Conservation (phyloP, 2,113 vertebrate species). For the Epinephelus cyanopodus region DNA sequence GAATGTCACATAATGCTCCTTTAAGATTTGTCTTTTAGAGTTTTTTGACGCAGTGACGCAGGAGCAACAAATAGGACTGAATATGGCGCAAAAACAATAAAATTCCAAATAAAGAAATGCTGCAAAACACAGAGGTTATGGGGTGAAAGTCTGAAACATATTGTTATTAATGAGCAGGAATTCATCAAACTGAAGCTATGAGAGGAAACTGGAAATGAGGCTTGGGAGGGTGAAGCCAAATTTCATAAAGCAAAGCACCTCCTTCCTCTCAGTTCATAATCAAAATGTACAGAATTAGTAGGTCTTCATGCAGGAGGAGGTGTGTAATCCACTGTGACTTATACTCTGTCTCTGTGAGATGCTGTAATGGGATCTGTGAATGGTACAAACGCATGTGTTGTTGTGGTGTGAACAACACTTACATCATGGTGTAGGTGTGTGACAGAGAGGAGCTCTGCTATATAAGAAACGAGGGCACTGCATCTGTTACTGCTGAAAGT, state of each 20-base stretch:
- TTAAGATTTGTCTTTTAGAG: not conserved
- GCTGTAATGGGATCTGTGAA: constrained; percentile 65
- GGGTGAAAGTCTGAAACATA: not conserved
- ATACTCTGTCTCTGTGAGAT: constrained; percentile 49
- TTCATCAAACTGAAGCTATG: not conserved
- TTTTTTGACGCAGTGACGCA: not conserved
- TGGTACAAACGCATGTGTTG: constrained; percentile 69
- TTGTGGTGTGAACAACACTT: constrained; percentile 76
- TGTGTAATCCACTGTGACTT: constrained; percentile 58
- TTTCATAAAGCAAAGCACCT: constrained; percentile 27
- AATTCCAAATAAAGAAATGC: not conserved
- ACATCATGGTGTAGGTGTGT: constrained; percentile 77
- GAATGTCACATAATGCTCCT: not conserved
- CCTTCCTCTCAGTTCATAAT: constrained; percentile 30
- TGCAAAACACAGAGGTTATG: not conserved
- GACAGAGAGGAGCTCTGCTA: constrained; percentile 56
- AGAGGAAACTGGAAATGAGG: constrained; percentile 11
- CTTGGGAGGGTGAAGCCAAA: constrained; percentile 13
- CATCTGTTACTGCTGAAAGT: constrained; percentile 62
- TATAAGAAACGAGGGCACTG: constrained; percentile 60
- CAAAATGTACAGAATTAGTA: constrained; percentile 30
- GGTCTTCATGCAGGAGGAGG: constrained; percentile 36
- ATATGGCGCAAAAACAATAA: not conserved
- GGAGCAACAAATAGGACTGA: not conserved
- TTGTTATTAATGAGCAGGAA: not conserved